A percentile compares a stretch with the other conserved stretches of the same genome.
phyloP scores from a whole-genome alignment of 23 tunicate species.

The Styela plicata region DNA sequence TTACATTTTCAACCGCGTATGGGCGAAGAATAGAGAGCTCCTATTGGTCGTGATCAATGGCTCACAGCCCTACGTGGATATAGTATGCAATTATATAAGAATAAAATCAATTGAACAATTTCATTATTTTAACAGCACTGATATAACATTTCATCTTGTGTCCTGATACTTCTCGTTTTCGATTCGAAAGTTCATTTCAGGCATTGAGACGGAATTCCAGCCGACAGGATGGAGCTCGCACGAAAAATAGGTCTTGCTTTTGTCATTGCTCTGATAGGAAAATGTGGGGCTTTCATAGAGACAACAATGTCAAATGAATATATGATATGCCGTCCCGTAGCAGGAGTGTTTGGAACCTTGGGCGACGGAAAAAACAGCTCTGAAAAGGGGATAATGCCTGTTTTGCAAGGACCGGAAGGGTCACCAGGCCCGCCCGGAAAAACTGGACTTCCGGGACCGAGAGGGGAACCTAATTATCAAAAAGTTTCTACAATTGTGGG shows the following conservation, averaged over 20 bases:
- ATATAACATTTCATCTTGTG: too few species aligned
- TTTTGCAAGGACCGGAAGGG: conserved; percentile 31
- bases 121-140: too few species aligned
- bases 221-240: neutral
- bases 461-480: conserved; percentile 18
- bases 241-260: neutral
- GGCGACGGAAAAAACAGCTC: conserved; percentile 1
- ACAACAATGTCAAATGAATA: conserved; percentile 16
- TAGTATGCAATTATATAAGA: too few species aligned
- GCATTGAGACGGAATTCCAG: too few species aligned
- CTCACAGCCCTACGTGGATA: too few species aligned
- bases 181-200: too few species aligned
- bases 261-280: neutral
- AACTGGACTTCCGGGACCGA: conserved; percentile 31
- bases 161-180: too few species aligned
- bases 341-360: conserved; percentile 28
- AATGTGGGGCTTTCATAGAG: neutral
- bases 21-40: too few species aligned
- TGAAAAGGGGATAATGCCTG: conserved; percentile 23
- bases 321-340: conserved; percentile 25
- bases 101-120: too few species aligned
- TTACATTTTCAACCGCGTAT: too few species aligned
- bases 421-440: conserved; percentile 22
- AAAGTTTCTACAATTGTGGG: conserved; percentile 11
- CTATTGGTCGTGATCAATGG: too few species aligned